Conservation (phyloP, 2,888 invertebrate genomes). For the Dicyrtomina minuta region DNA sequence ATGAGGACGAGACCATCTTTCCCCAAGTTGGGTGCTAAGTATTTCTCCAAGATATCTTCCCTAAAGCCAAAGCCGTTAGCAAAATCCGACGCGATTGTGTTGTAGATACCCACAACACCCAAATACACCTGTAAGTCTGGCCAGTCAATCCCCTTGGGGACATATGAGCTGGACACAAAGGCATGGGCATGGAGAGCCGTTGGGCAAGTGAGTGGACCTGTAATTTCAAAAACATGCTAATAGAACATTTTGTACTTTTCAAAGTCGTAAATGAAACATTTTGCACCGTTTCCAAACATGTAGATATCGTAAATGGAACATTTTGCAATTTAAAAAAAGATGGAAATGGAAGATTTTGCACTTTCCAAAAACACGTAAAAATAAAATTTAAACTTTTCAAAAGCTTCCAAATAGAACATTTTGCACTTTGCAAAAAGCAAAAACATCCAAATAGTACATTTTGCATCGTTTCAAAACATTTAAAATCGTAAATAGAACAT, state of each 20-base stretch:
- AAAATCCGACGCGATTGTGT: slow-evolving; percentile 25
- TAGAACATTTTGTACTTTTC: neutral
- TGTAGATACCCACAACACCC: slow-evolving; percentile 33
- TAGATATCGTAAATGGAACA: too few relatives aligned
- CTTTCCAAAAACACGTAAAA: neutral
- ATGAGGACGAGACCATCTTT: slow-evolving; percentile 37
- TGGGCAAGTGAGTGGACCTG: slow-evolving; percentile 14
- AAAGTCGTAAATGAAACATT: neutral
- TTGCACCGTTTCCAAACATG: neutral
- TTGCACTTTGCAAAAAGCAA: too few relatives aligned
- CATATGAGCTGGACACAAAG: neutral
- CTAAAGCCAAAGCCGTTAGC: slow-evolving; percentile 29
- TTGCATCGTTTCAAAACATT: too few relatives aligned
- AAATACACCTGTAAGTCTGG: slow-evolving; percentile 46
- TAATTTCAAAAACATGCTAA: neutral
- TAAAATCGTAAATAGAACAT: too few relatives aligned
- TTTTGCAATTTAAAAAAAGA: too few relatives aligned
- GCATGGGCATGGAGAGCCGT: neutral
- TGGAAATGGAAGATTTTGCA: neutral
- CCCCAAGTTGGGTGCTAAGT: slow-evolving; percentile 28
- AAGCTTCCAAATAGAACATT: too few relatives aligned
- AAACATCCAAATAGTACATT: too few relatives aligned
- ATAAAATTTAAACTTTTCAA: too few relatives aligned
- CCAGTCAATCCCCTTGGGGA: slow-evolving; percentile 36
- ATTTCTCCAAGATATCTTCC: slow-evolving; percentile 26